Evolutionary conservation across 2,888 invertebrate genomes (phyloP), one percentile per base, ranked within the genome.

Genomic region (Drosophila glabriapex): DNA sequence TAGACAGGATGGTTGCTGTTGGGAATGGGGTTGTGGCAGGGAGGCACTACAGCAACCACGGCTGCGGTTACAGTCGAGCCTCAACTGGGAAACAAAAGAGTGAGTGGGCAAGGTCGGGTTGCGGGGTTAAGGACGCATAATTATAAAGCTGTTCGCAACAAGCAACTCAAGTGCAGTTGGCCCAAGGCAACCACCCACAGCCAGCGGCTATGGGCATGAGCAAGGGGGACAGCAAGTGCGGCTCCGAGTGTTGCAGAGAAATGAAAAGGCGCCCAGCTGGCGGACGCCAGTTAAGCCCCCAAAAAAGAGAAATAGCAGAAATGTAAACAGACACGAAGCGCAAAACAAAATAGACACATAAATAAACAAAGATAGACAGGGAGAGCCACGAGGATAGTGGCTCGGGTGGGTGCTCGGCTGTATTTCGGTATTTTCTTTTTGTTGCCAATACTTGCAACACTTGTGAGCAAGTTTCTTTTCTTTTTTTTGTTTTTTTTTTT

Each of bases 241-340:
- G 22, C 14, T 1, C 43, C 43, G 43, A 46, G 14, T 22, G 46
- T 22, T 22, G 46, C 46, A 25, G 28, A 28, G 37, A 35, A 35
- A 49, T 25, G 64, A 68, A 60, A 52, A 43, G 90, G 90, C 90
- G 85, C 90, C 85, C 78, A 73, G 66, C 70, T 78, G 85, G 68
- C 85, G 82, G 85, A 68, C 90, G 90, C 89, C 90, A 76, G 49
- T 60, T 43, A 66, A 72, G 68, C 39, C 55, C n/a, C 33, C 37
- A 22, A 67, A 54, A 54, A 56, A 58, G 14, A 73, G 65, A 58
- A 41, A 70, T 55, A 53, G 22, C 46, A 64, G 64, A 54, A 52
- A 53, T 65, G 25, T 55, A 85, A 59, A 61, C 46, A 77, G 67
- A 89, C 61, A 74, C 31, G 68, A 68, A 85, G 58, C 64, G 66